Percentiles rank a stretch among this genome's conserved stretches.
Evolutionary conservation across 2,888 invertebrate genomes (phyloP).

Genomic region (Aelia acuminata): DNA sequence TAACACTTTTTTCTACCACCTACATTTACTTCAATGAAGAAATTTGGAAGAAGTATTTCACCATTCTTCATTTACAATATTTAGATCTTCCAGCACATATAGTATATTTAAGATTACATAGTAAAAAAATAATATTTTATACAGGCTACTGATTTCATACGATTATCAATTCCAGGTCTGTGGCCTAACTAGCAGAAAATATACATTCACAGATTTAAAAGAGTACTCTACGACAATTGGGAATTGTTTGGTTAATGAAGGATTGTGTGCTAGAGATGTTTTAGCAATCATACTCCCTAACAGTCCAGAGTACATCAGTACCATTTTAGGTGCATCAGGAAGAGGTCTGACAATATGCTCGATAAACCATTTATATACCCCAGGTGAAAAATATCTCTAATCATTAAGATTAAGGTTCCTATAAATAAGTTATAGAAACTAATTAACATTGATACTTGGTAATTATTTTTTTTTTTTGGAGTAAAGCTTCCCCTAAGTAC

Average conservation of each 20-base stretch:
- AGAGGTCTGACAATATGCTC: slow-evolving; percentile 81
- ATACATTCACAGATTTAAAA: slow-evolving; percentile 79
- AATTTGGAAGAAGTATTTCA: no score
- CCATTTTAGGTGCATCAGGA: slow-evolving; percentile 77
- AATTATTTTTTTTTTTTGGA: no score
- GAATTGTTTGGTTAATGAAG: slow-evolving; percentile 78
- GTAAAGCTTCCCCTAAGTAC: no score
- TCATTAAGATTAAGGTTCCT: neutral
- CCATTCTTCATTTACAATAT: no score
- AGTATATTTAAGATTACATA: no score
- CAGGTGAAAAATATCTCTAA: slow-evolving; percentile 67
- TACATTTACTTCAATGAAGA: no score
- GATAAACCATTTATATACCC: slow-evolving; percentile 82
- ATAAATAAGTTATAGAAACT: neutral
- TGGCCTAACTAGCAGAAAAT: slow-evolving; percentile 79
- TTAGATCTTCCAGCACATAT: no score
- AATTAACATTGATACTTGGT: no score
- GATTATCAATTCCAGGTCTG: slow-evolving; percentile 77
- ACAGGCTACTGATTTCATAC: no score
- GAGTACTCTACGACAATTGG: slow-evolving; percentile 78
- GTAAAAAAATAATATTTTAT: no score
- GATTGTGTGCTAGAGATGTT: slow-evolving; percentile 74
- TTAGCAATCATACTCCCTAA: slow-evolving; percentile 83
- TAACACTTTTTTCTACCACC: no score
- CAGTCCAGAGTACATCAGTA: slow-evolving; percentile 81